These are phyloP conservation scores for Branchellion lobata DNA, from an alignment of 2,888 invertebrate species.

Conservation along the genomic window DNA sequence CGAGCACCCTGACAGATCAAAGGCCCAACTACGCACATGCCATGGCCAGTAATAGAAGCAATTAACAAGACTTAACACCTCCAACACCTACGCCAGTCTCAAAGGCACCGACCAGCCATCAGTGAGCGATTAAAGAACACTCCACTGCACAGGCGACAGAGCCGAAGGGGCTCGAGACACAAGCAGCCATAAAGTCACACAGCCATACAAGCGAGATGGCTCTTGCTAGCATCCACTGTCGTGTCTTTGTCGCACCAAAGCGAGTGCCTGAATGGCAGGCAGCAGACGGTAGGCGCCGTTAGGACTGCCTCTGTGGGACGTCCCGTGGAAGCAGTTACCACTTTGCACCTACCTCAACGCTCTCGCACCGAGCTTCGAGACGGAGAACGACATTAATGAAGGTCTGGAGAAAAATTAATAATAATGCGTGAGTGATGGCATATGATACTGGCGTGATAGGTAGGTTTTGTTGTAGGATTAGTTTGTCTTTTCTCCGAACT, in stretches of 20 bases:
- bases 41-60: too few relatives aligned
- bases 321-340: background rate
- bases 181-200: background rate
- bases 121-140: background rate
- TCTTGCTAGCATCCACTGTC: background rate
- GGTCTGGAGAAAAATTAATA: too few relatives aligned
- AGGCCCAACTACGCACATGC: too few relatives aligned
- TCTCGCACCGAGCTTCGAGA: background rate
- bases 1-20: too few relatives aligned
- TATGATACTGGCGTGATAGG: too few relatives aligned
- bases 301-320: background rate
- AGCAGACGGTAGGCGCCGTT: background rate
- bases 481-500: too few relatives aligned
- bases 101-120: constrained; percentile 1
- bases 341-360: background rate
- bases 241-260: background rate
- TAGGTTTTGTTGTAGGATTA: too few relatives aligned
- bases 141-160: too few relatives aligned
- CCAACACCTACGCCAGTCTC: background rate
- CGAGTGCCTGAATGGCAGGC: background rate
- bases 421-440: too few relatives aligned
- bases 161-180: too few relatives aligned
- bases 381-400: too few relatives aligned
- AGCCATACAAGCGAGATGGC: background rate
- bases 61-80: constrained; percentile 6